Base-by-base conservation (phyloP, 2,113 vertebrate genomes). In the Aegotheles bennettii region DNA sequence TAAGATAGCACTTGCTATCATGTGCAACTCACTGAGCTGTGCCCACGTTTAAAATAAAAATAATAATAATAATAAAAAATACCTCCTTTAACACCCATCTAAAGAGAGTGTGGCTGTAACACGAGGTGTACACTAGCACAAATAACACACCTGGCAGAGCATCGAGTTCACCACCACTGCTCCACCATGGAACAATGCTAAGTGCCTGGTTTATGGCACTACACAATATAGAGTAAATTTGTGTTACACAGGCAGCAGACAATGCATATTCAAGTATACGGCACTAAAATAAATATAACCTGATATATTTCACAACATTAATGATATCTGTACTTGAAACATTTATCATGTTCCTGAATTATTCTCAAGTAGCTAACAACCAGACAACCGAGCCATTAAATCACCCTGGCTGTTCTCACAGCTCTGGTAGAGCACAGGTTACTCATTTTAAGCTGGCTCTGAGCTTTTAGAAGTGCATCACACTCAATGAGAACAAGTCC, bases 301-400 rank as follows among this genome's bases (percentile, higher is more conserved):
- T 48, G 17, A n/a, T 43, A 33, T 13, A 51, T 42, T 54, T 31
- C 20, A 43, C 40, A 36, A 3, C 4, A 26, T 8, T 42, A 74
- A 28, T 1, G 2, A 5, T 7, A 47, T 2, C 11, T 36, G 7
- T 25, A 77, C 10, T 4, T 42, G 5, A 56, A 43, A 4, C 3
- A 31, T 56, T 42, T 69, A 26, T n/a, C 6, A 14, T 18, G 8
- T 35, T 9, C 11, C 17, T 5, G 5, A 15, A 65, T 29, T 38
- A 13, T 31, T 77, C 81, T 45, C 11, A 50, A 21, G 10, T 25
- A 45, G 21, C 17, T 45, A 59, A 65, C 40, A 9, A 54, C 57
- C 2, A 6, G 17, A 29, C 17, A 61, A 45, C 20, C 29, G 48
- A 59, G 15, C 19, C 4, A 29, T 33, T 26, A 45, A 13, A 14